Evolutionary conservation across 2,888 invertebrate genomes (phyloP).

Genomic region (Drymonia ruficornis): DNA sequence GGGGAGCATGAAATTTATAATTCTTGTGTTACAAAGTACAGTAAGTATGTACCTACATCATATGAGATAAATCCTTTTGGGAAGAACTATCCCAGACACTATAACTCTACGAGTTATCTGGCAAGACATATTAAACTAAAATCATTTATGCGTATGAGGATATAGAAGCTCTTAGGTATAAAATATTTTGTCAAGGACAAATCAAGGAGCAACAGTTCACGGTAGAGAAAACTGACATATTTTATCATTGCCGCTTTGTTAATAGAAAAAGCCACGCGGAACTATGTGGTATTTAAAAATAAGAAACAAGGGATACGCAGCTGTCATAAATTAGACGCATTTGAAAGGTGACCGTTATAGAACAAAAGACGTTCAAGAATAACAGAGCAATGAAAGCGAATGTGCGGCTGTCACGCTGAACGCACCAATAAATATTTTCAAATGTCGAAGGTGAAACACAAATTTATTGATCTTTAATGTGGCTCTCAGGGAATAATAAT

Average conservation of each 20-base stretch:
- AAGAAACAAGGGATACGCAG: constrained; percentile 26
- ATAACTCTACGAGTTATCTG: too few relatives aligned
- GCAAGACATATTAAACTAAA: too few relatives aligned
- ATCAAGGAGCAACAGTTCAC: background rate
- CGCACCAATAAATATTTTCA: constrained; percentile 29
- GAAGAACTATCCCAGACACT: too few relatives aligned
- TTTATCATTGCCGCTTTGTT: constrained; percentile 18
- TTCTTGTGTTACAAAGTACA: too few relatives aligned
- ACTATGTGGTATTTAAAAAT: constrained; percentile 34
- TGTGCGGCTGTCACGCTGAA: constrained; percentile 35
- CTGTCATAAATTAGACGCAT: constrained; percentile 35
- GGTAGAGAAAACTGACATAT: constrained; percentile 6
- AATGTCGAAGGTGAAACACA: constrained; percentile 25
- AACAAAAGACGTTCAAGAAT: constrained; percentile 43
- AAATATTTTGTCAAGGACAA: background rate
- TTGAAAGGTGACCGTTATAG: constrained; percentile 38
- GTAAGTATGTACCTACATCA: too few relatives aligned
- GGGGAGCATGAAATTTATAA: too few relatives aligned
- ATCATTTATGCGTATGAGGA: too few relatives aligned
- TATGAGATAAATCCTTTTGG: too few relatives aligned
- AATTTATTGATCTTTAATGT: constrained; percentile 2
- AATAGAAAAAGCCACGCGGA: constrained; percentile 28
- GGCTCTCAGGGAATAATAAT: background rate
- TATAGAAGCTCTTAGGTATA: too few relatives aligned
- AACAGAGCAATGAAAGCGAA: constrained; percentile 37